Percentiles rank a stretch among this genome's conserved stretches.
Conservation (phyloP, 2,797 vertebrate species). For the Gadopsis marmoratus region DNA sequence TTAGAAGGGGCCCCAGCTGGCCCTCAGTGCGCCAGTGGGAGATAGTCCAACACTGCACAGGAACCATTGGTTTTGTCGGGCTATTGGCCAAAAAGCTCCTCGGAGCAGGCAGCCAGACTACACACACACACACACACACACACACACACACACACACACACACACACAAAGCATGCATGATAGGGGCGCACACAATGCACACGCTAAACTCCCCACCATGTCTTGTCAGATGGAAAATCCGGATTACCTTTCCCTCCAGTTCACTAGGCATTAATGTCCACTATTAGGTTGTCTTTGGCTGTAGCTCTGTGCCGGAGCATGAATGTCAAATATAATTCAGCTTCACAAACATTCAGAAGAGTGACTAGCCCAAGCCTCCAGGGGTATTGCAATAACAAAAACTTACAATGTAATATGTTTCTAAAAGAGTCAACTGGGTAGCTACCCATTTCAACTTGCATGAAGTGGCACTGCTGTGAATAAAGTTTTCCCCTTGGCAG, state of each 20-base stretch:
- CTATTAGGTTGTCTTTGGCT: conserved; percentile 73
- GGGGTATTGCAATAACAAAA: conserved; percentile 33
- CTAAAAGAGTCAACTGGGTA: not conserved
- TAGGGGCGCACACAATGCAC: conserved; percentile 40
- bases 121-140: conserved; percentile 51
- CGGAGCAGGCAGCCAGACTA: conserved; percentile 65
- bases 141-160: conserved; percentile 52
- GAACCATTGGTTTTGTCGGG: conserved; percentile 76
- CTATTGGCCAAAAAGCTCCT: conserved; percentile 77
- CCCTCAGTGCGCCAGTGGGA: conserved; percentile 70
- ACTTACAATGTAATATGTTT: conserved; percentile 16
- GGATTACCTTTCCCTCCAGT: conserved; percentile 79
- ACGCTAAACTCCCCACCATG: conserved; percentile 49
- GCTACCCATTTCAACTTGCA: conserved; percentile 27
- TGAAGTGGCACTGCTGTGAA: not conserved
- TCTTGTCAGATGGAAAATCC: conserved; percentile 82
- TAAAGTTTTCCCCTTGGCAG: conserved; percentile 28
- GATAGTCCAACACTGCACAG: conserved; percentile 70
- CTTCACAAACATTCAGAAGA: conserved; percentile 53
- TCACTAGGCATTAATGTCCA: conserved; percentile 76
- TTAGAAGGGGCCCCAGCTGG: conserved; percentile 80
- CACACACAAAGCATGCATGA: conserved; percentile 57
- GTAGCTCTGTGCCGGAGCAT: conserved; percentile 53
- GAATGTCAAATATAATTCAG: conserved; percentile 69
- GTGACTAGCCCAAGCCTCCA: conserved; percentile 20